phyloP scores from a whole-genome alignment of 1,140 invertebrate genomes.

The Tribolium castaneum region DNA sequence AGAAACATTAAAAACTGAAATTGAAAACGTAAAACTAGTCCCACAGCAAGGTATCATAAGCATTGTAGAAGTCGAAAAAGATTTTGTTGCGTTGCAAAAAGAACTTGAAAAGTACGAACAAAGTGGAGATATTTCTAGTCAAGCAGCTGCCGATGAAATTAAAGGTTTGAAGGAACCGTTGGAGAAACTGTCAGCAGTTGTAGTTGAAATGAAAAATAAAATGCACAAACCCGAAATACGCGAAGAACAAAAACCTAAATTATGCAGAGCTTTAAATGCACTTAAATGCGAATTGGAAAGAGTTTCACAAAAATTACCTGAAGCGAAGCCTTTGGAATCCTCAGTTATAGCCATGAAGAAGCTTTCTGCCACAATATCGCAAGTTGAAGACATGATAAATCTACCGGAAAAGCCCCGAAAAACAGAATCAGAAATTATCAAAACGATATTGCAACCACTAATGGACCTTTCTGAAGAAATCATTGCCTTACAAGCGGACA shows the following conservation, averaged over 20 bases:
- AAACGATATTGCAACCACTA: background rate
- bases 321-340: background rate
- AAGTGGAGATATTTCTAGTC: background rate
- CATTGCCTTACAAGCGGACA: conserved; percentile 6
- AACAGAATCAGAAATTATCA: conserved; percentile 2
- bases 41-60: conserved; percentile 44
- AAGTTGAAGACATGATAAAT: conserved; percentile 17
- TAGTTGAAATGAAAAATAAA: conserved; percentile 36
- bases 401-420: conserved; percentile 9
- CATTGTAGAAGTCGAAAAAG: conserved; percentile 27
- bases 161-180: conserved; percentile 12
- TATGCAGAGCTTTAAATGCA: background rate
- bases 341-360: background rate
- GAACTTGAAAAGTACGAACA: background rate
- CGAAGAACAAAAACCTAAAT: conserved; percentile 27
- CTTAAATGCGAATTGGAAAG: conserved; percentile 9
- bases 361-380: conserved; percentile 14
- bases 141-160: background rate
- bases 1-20: conserved; percentile 36
- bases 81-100: background rate
- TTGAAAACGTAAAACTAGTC: conserved; percentile 28
- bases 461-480: conserved; percentile 9
- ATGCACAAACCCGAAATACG: conserved; percentile 36
- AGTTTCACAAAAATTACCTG: background rate
- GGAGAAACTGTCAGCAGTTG: conserved; percentile 33